Conservation (phyloP, 2,797 vertebrate species). For the Eleutherodactylus coqui region DNA sequence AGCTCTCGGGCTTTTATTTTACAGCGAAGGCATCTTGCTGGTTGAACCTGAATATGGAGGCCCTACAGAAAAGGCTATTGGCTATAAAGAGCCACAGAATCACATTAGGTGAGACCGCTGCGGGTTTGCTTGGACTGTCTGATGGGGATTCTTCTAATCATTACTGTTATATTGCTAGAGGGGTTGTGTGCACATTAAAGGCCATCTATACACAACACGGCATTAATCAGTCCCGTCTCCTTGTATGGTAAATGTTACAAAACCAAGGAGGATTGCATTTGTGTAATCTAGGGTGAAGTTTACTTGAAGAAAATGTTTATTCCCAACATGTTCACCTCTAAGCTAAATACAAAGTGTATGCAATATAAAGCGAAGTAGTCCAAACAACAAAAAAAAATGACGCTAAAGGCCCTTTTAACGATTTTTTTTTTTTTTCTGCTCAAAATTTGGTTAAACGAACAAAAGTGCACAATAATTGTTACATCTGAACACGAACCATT, state of each 20-base stretch:
- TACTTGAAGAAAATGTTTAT: too few relatives aligned
- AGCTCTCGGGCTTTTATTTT: conserved; percentile 50
- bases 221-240: not conserved
- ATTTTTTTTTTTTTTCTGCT: too few relatives aligned
- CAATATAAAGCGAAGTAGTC: not conserved
- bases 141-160: not conserved
- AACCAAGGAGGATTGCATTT: not conserved
- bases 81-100: conserved; percentile 81
- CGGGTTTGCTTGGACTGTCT: not conserved
- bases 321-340: too few relatives aligned
- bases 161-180: too few relatives aligned
- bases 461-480: too few relatives aligned
- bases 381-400: too few relatives aligned
- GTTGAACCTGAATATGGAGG: conserved; percentile 83
- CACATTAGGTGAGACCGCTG: conserved; percentile 80
- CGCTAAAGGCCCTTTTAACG: too few relatives aligned
- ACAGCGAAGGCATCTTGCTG: conserved; percentile 85
- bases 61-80: conserved; percentile 83
- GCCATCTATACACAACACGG: too few relatives aligned
- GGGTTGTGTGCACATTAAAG: not conserved
- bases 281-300: not conserved
- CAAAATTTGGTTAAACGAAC: too few relatives aligned
- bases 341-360: too few relatives aligned
- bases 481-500: too few relatives aligned
- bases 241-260: not conserved